Conservation (phyloP, 2,797 vertebrate genomes). For the Micropoecilia bifurca region DNA sequence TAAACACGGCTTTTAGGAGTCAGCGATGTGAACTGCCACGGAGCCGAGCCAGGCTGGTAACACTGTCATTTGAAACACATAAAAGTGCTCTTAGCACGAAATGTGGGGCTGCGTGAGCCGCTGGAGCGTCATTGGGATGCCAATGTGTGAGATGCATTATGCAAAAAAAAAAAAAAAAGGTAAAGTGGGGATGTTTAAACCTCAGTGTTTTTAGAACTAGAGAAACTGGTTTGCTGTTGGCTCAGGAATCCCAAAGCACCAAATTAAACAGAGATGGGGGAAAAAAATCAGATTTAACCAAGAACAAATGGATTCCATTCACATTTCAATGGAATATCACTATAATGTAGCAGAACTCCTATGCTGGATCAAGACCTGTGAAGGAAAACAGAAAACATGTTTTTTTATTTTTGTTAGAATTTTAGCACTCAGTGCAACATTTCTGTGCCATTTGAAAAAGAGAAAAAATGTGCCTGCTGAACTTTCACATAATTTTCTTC, state of each 20-base stretch:
- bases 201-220: constrained; percentile 45
- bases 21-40: constrained; percentile 30
- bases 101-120: constrained; percentile 29
- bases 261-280: constrained; percentile 52
- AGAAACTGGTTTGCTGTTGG: constrained; percentile 51
- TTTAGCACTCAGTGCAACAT: neutral
- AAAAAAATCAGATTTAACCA: constrained; percentile 17
- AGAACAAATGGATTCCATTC: constrained; percentile 76
- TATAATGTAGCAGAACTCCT: constrained; percentile 44
- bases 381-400: constrained; percentile 42
- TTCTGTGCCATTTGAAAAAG: neutral
- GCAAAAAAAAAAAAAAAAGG: neutral
- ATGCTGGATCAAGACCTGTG: constrained; percentile 80
- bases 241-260: constrained; percentile 51
- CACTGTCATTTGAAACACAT: constrained; percentile 17
- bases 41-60: constrained; percentile 29
- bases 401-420: constrained; percentile 11
- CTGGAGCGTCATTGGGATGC: constrained; percentile 36
- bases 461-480: neutral
- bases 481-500: neutral
- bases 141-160: constrained; percentile 29
- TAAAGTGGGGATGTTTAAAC: constrained; percentile 24
- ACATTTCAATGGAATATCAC: constrained; percentile 78
- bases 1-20: constrained; percentile 47
- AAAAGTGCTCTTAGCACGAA: constrained; percentile 9